Evolutionary conservation across 2,888 invertebrate species (phyloP), one percentile per base, ranked within the genome.

Genomic region (Melanophora roralis): DNA sequence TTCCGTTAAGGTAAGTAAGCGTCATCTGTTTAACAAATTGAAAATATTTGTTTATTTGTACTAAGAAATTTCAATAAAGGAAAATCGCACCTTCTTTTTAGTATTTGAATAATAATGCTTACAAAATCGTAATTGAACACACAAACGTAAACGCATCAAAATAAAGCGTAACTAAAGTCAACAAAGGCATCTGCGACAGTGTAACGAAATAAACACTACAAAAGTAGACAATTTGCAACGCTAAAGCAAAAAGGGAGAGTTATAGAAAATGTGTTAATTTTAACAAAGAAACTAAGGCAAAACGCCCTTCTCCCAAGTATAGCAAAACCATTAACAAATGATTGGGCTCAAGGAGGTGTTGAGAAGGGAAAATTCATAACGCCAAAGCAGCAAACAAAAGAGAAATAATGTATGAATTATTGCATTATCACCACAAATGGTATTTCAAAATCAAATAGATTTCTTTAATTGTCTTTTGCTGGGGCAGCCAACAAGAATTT

Each of bases 11-110:
- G 51, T 64, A 53, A 40, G 36, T 4, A 19, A 60, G 40, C 72
- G 80, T 80, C 80, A 80, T 80, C 76, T 76, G 80, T 57, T 73
- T 76, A 76, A 76, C 76, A 76, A 73, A 76, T 76, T 53, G 59
- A 64, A 65, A 6, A 16, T 19, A 65, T 51, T 62, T 40, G n/a
- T n/a, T 68, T 36, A 27, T 6, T 27, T 27, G 27, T n/a, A 45
- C 19, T 21, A 27, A 19, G 32, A 62, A 69, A 57, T 53, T 12
- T 34, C 21, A 47, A 47, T 38, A 40, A 40, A n/a, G 23, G n/a
- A 27, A 49, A 57, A 64, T 43, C 55, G 21, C 57, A 71, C 57
- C 64, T 77, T 68, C 36, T 53, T 53, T 57, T 43, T 49, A 55
- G 32, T 27, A 36, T 43, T 62, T 64, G 32, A 55, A 40, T 55